These are phyloP conservation scores for Nothobranchius furzeri DNA, from an alignment of 2,113 vertebrate species.

Conservation along the genomic window DNA sequence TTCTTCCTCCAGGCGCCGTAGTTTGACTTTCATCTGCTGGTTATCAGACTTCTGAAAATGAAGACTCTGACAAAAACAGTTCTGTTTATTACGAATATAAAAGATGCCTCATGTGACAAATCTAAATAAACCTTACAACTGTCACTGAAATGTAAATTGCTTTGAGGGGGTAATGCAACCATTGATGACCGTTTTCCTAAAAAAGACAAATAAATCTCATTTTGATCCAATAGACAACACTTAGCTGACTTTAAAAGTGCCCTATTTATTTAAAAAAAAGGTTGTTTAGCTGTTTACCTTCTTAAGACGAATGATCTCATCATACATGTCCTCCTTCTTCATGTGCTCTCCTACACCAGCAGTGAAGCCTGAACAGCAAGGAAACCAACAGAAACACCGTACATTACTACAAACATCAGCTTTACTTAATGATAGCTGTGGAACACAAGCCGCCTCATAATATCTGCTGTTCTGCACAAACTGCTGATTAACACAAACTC, in stretches of 20 bases:
- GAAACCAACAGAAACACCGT: background rate
- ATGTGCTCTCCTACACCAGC: slow-evolving; percentile 78
- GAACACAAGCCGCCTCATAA: background rate
- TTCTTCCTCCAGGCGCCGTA: slow-evolving; percentile 89
- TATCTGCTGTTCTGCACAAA: background rate
- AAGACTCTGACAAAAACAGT: slow-evolving; percentile 76
- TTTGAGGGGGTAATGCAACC: background rate
- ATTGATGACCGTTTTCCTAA: background rate
- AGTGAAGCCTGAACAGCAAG: slow-evolving; percentile 39
- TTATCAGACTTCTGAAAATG: slow-evolving; percentile 86
- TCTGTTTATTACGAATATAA: background rate
- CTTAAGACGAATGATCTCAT: slow-evolving; percentile 91
- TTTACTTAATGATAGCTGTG: too few relatives aligned
- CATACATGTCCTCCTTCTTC: slow-evolving; percentile 94
- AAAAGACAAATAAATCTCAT: background rate
- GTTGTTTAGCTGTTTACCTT: slow-evolving; percentile 79
- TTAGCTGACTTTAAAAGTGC: background rate
- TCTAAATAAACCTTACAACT: background rate
- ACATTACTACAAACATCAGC: background rate
- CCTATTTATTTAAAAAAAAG: too few relatives aligned
- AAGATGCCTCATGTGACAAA: background rate
- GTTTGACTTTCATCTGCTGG: slow-evolving; percentile 85
- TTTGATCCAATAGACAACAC: background rate
- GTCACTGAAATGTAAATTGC: background rate
- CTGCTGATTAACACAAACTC: background rate